A percentile compares a stretch with the other conserved stretches of the same genome.
Conservation (phyloP, 2,888 invertebrate genomes). For the Heteromyza rotundicornis region DNA sequence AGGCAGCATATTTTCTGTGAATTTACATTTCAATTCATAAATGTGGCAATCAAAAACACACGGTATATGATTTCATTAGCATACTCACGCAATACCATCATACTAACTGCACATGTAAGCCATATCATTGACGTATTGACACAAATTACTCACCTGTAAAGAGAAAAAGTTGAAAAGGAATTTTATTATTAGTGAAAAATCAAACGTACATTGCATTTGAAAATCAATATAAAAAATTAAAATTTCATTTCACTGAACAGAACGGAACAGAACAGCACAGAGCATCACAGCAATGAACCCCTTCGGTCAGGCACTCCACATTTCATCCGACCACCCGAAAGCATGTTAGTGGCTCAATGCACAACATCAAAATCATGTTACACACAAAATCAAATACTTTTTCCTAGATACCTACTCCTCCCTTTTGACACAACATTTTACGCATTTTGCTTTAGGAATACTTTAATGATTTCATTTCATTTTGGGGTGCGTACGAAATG, state of each 20-base stretch:
- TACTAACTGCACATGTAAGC: neutral
- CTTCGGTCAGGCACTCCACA: too few species aligned
- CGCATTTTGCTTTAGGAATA: too few species aligned
- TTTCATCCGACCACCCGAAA: neutral
- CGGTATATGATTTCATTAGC: too few species aligned
- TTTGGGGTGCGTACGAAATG: slow-evolving; percentile 1
- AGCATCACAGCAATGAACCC: too few species aligned
- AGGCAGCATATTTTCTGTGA: too few species aligned
- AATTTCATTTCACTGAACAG: neutral
- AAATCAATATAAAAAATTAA: neutral
- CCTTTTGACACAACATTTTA: slow-evolving; percentile 8
- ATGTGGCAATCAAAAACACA: too few species aligned
- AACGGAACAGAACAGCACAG: too few species aligned
- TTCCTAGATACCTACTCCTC: slow-evolving; percentile 19
- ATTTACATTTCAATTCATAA: too few species aligned
- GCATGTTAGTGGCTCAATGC: neutral
- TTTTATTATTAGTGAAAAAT: neutral
- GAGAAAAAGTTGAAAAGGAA: slow-evolving; percentile 16
- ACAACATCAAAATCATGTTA: neutral
- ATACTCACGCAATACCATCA: too few species aligned
- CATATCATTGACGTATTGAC: too few species aligned
- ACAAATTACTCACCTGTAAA: slow-evolving; percentile 28
- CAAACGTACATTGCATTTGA: neutral
- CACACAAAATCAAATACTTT: slow-evolving; percentile 17
- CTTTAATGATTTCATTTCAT: neutral